Conservation (phyloP, 2,888 invertebrate genomes). For the Branchipolynoe longqiensis region DNA sequence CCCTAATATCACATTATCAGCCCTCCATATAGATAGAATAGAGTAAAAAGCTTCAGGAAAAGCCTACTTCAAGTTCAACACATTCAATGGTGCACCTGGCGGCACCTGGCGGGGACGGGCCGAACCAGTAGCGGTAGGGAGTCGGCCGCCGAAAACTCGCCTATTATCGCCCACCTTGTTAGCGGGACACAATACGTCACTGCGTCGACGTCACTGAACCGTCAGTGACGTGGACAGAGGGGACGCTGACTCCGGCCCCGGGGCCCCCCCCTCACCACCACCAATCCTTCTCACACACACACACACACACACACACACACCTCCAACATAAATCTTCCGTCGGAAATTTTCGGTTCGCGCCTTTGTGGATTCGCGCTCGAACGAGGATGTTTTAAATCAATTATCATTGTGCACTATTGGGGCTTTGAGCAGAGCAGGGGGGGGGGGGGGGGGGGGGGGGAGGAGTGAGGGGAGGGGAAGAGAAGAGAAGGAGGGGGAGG, state of each 20-base stretch:
- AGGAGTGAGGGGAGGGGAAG: too few relatives aligned
- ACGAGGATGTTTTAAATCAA: conserved; percentile 11
- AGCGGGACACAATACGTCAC: conserved; percentile 43
- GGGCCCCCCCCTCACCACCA: too few relatives aligned
- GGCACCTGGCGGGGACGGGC: conserved; percentile 24
- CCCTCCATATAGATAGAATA: too few relatives aligned
- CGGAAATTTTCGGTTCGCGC: background rate
- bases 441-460: too few relatives aligned
- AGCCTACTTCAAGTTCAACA: too few relatives aligned
- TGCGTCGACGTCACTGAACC: conserved; percentile 24
- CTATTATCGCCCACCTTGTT: conserved; percentile 22
- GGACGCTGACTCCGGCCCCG: background rate
- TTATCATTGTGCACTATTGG: too few relatives aligned
- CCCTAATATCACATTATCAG: too few relatives aligned
- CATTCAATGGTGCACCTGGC: too few relatives aligned
- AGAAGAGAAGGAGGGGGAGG: background rate
- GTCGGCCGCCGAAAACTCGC: conserved; percentile 29
- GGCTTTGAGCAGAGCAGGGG: too few relatives aligned
- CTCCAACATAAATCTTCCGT: conserved; percentile 21
- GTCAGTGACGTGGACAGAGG: conserved; percentile 5
- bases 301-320: too few relatives aligned
- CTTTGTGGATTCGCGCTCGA: background rate
- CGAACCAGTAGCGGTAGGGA: background rate
- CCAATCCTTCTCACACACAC: too few relatives aligned
- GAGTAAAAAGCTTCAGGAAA: too few relatives aligned